phyloP scores from a whole-genome alignment of 2,888 invertebrate genomes.

The Hybos culiciformis region DNA sequence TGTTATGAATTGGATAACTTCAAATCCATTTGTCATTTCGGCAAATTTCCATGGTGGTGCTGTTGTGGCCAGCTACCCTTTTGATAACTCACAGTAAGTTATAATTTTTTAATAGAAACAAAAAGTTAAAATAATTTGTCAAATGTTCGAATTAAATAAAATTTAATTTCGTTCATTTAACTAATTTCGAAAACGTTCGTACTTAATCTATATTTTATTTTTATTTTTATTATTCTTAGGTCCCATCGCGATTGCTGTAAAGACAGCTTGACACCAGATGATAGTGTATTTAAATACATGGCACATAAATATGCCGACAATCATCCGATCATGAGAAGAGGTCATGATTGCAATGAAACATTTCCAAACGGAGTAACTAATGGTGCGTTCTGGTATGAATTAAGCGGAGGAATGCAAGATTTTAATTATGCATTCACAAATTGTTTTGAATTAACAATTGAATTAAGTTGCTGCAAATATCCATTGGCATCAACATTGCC shows the following conservation, averaged over 20 bases:
- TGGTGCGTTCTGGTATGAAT: constrained; percentile 84
- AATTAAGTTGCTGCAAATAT: constrained; percentile 91
- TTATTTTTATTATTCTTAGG: constrained; percentile 15
- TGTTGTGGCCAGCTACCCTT: constrained; percentile 95
- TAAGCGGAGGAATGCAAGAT: constrained; percentile 94
- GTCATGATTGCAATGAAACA: constrained; percentile 58
- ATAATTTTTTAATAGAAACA: constrained; percentile 4
- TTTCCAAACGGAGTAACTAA: constrained; percentile 77
- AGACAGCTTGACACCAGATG: constrained; percentile 69
- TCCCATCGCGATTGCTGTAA: constrained; percentile 50
- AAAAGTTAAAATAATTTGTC: background rate
- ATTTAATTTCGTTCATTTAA: background rate
- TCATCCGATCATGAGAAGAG: constrained; percentile 61
- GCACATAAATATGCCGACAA: constrained; percentile 62
- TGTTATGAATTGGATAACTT: constrained; percentile 77
- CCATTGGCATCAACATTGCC: constrained; percentile 59
- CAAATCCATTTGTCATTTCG: constrained; percentile 80
- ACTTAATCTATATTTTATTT: background rate
- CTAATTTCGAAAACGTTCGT: background rate
- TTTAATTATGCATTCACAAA: constrained; percentile 93
- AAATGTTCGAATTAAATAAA: constrained; percentile 1
- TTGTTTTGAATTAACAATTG: constrained; percentile 93
- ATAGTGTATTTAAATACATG: constrained; percentile 63
- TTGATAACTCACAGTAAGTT: constrained; percentile 65
- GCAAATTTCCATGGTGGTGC: constrained; percentile 95